These are phyloP conservation scores for Agonopterix alstromeriana DNA, from an alignment of 2,888 invertebrate genomes.

Conservation along the genomic window DNA sequence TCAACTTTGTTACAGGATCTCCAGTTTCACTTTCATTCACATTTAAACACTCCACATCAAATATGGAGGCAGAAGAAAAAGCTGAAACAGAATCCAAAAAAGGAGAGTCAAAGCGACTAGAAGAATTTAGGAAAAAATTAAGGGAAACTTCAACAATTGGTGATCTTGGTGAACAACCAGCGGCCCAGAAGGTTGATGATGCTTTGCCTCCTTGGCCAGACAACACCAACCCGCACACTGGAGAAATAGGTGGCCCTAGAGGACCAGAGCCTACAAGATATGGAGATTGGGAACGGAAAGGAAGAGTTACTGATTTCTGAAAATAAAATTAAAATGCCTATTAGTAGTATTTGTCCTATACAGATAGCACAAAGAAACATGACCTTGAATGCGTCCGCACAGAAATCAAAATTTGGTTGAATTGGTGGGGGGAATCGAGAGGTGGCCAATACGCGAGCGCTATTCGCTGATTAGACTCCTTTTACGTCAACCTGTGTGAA, in stretches of 20 bases:
- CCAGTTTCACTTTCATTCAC: background rate
- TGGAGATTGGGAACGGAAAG: slow-evolving; percentile 99
- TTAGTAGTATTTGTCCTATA: background rate
- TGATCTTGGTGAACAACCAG: slow-evolving; percentile 88
- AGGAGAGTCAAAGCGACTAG: slow-evolving; percentile 59
- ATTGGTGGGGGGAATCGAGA: too few species aligned
- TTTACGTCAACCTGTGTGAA: too few species aligned
- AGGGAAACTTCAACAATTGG: slow-evolving; percentile 81
- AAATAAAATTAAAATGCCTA: slow-evolving; percentile 1
- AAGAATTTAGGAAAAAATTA: slow-evolving; percentile 85
- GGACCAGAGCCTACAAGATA: slow-evolving; percentile 99
- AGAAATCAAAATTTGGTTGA: too few species aligned
- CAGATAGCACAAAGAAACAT: too few species aligned
- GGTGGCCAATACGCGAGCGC: too few species aligned
- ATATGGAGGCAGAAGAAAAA: background rate
- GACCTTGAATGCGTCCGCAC: too few species aligned
- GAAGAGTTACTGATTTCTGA: slow-evolving; percentile 96
- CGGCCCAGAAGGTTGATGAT: slow-evolving; percentile 85
- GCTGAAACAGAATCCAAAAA: slow-evolving; percentile 24
- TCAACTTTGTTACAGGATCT: background rate
- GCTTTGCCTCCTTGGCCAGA: slow-evolving; percentile 91
- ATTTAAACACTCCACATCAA: background rate
- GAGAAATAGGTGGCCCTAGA: slow-evolving; percentile 95
- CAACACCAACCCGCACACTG: slow-evolving; percentile 92
- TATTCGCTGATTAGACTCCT: too few species aligned